Evolutionary conservation across 2,113 vertebrate genomes (phyloP).

Genomic region (Cranoglanis bouderius): DNA sequence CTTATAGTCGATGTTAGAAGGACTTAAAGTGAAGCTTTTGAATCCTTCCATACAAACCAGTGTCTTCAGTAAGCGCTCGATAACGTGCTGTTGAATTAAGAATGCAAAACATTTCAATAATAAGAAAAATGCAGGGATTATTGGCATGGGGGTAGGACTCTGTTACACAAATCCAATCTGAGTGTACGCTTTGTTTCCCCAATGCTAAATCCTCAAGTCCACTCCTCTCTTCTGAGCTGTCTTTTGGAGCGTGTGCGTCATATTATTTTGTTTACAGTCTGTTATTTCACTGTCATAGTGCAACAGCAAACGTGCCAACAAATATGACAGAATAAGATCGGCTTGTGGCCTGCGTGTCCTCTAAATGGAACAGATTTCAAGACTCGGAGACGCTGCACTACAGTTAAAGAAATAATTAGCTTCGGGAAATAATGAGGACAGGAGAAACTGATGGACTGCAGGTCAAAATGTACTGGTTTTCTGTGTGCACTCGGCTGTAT

Average conservation of each 20-base stretch:
- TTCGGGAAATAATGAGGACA: not conserved
- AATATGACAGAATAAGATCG: slow-evolving; percentile 72
- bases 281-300: slow-evolving; percentile 76
- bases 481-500: not conserved
- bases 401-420: slow-evolving; percentile 10
- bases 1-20: not conserved
- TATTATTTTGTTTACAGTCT: slow-evolving; percentile 74
- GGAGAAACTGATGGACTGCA: slow-evolving; percentile 16
- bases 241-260: slow-evolving; percentile 57
- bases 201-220: not conserved
- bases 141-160: not conserved
- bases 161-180: slow-evolving; percentile 11
- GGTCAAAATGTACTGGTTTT: slow-evolving; percentile 1
- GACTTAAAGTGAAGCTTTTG: slow-evolving; percentile 6
- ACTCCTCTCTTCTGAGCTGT: slow-evolving; percentile 44
- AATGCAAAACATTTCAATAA: slow-evolving; percentile 1
- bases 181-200: not conserved
- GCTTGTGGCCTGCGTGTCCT: slow-evolving; percentile 55
- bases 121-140: not conserved
- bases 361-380: slow-evolving; percentile 40
- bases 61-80: not conserved
- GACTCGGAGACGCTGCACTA: not conserved
- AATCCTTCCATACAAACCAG: not conserved
- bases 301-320: slow-evolving; percentile 72
- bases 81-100: not conserved